A percentile compares a stretch with the other conserved stretches of the same genome.
These are phyloP conservation scores for Scaptodrosophila lebanonensis DNA, from an alignment of 1,140 invertebrate species.

Conservation along the genomic window DNA sequence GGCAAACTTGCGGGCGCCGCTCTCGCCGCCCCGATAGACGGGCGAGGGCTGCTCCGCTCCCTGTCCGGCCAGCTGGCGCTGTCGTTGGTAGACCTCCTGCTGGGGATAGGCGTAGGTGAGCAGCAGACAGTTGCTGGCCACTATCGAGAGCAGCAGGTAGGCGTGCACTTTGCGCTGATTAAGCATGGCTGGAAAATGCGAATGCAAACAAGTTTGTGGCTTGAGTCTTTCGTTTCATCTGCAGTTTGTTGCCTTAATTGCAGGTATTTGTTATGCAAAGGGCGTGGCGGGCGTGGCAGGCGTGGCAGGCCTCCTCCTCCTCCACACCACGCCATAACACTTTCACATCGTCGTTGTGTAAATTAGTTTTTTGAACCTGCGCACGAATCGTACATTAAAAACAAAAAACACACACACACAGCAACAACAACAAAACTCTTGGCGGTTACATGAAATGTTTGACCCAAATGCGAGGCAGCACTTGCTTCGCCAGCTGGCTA, in stretches of 20 bases:
- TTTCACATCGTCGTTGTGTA: slow-evolving; percentile 42
- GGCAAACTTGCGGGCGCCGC: slow-evolving; percentile 83
- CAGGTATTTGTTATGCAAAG: background rate
- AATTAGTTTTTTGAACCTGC: slow-evolving; percentile 37
- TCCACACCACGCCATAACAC: slow-evolving; percentile 28
- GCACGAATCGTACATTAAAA: slow-evolving; percentile 40
- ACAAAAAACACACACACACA: background rate
- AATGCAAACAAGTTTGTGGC: slow-evolving; percentile 26
- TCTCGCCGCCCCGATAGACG: slow-evolving; percentile 47
- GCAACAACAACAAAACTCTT: background rate
- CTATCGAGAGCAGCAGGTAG: slow-evolving; percentile 77
- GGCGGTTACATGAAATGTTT: slow-evolving; percentile 34
- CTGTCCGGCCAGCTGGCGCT: slow-evolving; percentile 36
- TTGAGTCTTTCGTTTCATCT: slow-evolving; percentile 39
- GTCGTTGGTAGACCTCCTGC: slow-evolving; percentile 64
- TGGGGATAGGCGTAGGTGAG: slow-evolving; percentile 78
- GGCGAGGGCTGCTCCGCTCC: slow-evolving; percentile 43
- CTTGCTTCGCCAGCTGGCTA: no score
- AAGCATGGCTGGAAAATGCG: slow-evolving; percentile 68
- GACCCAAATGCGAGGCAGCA: slow-evolving; percentile 19
- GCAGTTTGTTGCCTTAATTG: background rate
- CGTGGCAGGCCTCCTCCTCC: no score
- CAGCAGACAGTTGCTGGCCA: slow-evolving; percentile 77
- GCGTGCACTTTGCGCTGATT: slow-evolving; percentile 76
- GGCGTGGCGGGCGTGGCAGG: no score